phyloP scores from a whole-genome alignment of 2,797 vertebrate genomes.

The Eupleurogrammus muticus region DNA sequence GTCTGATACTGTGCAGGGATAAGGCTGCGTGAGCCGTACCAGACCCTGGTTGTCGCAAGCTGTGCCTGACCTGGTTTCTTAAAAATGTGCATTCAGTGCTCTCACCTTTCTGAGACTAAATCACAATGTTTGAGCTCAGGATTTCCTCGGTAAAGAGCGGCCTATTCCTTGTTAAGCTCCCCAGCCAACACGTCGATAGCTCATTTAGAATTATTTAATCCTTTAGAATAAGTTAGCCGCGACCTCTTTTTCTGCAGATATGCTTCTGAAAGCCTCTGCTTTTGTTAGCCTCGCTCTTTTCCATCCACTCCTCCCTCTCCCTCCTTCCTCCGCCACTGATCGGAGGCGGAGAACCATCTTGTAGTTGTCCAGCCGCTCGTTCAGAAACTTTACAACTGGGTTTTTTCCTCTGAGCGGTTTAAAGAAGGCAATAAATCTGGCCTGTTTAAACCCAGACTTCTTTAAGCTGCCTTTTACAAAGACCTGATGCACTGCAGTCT shows the following conservation, averaged over 20 bases:
- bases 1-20: constrained; percentile 75
- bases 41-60: constrained; percentile 68
- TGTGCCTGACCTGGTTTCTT: constrained; percentile 71
- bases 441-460: constrained; percentile 69
- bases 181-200: constrained; percentile 54
- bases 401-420: constrained; percentile 74
- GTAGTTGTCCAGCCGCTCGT: constrained; percentile 64
- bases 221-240: constrained; percentile 45
- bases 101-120: constrained; percentile 57
- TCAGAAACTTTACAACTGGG: constrained; percentile 73
- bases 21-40: constrained; percentile 66
- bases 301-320: constrained; percentile 21
- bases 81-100: constrained; percentile 44
- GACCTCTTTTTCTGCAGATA: constrained; percentile 40
- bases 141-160: constrained; percentile 51
- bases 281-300: constrained; percentile 34
- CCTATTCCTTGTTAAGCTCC: constrained; percentile 60
- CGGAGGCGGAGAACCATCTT: constrained; percentile 56
- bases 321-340: constrained; percentile 48
- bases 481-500: constrained; percentile 77
- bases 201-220: constrained; percentile 67
- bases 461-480: constrained; percentile 74
- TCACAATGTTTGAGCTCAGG: constrained; percentile 61
- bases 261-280: constrained; percentile 35
- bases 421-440: constrained; percentile 78